Base-by-base conservation (phyloP, 2,888 invertebrate genomes). In the Drosophila melanosoma region DNA sequence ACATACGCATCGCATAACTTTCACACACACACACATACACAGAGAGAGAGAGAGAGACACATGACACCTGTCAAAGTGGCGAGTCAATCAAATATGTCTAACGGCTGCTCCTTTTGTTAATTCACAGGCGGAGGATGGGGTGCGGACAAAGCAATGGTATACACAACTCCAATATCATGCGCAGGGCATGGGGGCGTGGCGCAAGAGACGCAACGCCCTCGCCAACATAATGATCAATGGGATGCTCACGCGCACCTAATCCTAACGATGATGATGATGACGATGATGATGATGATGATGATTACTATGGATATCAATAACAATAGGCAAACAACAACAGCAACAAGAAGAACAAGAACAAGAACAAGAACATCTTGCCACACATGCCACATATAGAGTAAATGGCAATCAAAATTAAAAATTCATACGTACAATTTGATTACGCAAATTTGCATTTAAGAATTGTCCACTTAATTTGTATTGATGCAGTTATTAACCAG, bases 221-320 rank as follows among this genome's bases (percentile, higher is more conserved):
- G 98, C 98, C n/a, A 98, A 99, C 92, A 98, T 99, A 83, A 98
- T 99, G 98, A 98, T 98, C 91, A 98, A 97, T 92, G 97, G 97
- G 59, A 96, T 96, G 96, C 93, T 95, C 81, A 94, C 95, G 3
- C 77, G 89, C 56, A 83, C 85, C 67, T 87, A 83, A 78, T 63
- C 53, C 48, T 12, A 42, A 62, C 42, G 42, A 56, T 40, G 15
- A 76, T 33, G 36, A 2, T 17, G 51, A 51, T 17, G 26, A 48
- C 8, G 29, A 51, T 32, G 53, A 54, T 20, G 20, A 52, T 20
- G 33, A 53, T 35, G 35, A 52, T n/a, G 49, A 52, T 52, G 33
- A 33, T 36, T 26, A 54, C 54, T 45, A 61, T 42, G 48, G 29
- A 53, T 40, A 57, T 40, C 51, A 61, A 75, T 64, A 42, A 35